Evolutionary conservation across 2,797 vertebrate species (phyloP), one percentile per base, ranked within the genome.

Genomic region (Alectoris magna): DNA sequence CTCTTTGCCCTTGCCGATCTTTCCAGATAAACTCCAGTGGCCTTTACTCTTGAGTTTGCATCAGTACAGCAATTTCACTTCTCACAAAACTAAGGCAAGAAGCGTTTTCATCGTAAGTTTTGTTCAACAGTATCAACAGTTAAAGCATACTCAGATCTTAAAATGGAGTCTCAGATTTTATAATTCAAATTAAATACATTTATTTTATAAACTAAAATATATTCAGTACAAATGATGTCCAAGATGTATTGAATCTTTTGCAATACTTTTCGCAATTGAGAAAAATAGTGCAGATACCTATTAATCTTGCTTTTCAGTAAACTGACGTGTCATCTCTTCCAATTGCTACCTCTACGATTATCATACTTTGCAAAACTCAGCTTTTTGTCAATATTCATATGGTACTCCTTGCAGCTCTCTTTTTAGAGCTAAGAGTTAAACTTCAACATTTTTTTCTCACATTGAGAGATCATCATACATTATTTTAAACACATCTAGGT

Each of bases 1-100:
- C 94, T 88, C 77, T 90, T 71, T 94, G 95, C 77, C 96, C 96
- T 96, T 94, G 93, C 83, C 86, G 60, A 94, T 92, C 94, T 81
- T 81, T 73, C 66, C 43, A 73, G 75, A 79, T 31, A 27, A 94
- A 91, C 80, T 91, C 79, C 16, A 34, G 39, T 70, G 70, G 60
- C 92, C 77, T 79, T 89, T 64, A 75, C 48, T 92, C 73, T 36
- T 0, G 0, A 84, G 56, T 78, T 15, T 84, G 49, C 79, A 89
- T 58, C 76, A 74, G 9, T 16, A 19, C 3, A 75, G 69, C 66
- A 78, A 70, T 48, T 88, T 88, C 14, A 34, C 41, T 93, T 74
- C 69, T 88, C 71, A 74, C 14, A 91, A 48, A 94, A 87, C 91
- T 88, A 94, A 51, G 81, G 80, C 68, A 88, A 94, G 90, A 93